These are phyloP conservation scores for Pseudorhiza aurosa DNA, from an alignment of 30 jellyfish, hydroid and myxozoan species.

Conservation along the genomic window DNA sequence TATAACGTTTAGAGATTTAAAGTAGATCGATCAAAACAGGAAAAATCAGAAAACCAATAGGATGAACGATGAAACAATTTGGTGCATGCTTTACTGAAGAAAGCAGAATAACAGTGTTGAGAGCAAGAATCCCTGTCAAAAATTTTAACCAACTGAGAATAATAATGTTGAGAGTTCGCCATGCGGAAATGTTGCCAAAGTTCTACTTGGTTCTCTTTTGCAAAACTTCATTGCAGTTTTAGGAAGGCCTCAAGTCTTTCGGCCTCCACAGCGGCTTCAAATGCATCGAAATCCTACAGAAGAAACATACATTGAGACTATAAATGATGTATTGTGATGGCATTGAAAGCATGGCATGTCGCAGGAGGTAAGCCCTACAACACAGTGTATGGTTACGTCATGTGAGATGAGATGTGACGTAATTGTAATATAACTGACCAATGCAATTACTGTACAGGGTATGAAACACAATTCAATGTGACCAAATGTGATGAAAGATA, in stretches of 20 bases:
- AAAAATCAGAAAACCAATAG: no score
- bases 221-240: not conserved
- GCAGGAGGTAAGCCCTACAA: not conserved
- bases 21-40: no score
- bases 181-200: not conserved
- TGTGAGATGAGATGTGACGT: not conserved
- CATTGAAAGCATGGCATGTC: not conserved
- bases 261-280: constrained; percentile 66
- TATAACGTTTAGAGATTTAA: no score
- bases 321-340: not conserved
- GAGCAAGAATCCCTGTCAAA: not conserved
- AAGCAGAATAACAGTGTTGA: no score
- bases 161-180: not conserved
- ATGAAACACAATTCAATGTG: no score
- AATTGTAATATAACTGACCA: not conserved
- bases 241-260: constrained; percentile 52
- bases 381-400: not conserved
- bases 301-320: no score
- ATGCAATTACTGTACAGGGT: no score
- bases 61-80: no score
- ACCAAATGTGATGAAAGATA: no score
- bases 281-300: constrained; percentile 47
- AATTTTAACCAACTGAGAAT: not conserved
- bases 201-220: not conserved
- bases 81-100: no score